Evolutionary conservation across 2,888 invertebrate species (phyloP), one percentile per base, ranked within the genome.

Genomic region (Ctenicera cuprea): DNA sequence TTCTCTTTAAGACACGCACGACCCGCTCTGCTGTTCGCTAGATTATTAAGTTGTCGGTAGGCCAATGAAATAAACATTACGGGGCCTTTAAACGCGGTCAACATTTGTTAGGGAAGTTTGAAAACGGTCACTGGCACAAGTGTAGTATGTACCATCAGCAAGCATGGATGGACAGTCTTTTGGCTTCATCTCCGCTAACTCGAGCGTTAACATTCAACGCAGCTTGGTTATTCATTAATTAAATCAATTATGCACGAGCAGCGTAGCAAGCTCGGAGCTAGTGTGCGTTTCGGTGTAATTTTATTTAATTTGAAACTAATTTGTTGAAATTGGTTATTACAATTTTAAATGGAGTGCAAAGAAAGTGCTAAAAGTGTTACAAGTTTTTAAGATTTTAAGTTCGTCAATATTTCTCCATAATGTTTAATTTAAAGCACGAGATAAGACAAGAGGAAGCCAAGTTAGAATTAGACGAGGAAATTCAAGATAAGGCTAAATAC

Each of bases 91-190:
- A 64, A 64, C 20, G 64, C 50, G 48, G 50, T 37, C 64, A 48
- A 3, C 50, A 64, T 48, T 64, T 64, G 50, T 64, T 64, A 26
- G 33, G 9, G 26, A 63, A 43, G 16, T 59, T n/a, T 59, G 69
- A 61, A 69, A 69, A 62, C 61, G 48, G 69, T 61, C 48, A 69
- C 48, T 62, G 48, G 62, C 30, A 62, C 38, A 61, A 50, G 59
- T 38, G n/a, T n/a, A n/a, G n/a, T n/a, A n/a, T n/a, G n/a, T 59
- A 59, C 45, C 38, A 68, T 68, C 45, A 54, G 41, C 22, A 62
- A 62, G 22, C 54, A 66, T 41, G 52, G 52, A 66, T 54, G 66
- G 41, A 26, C 26, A 18, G 30, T 50, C 14, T 20, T 50, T 50
- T 4, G 18, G 9, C 45, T 18, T 8, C 45, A 45, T 45, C 45